Evolutionary conservation across 2,888 invertebrate genomes (phyloP), one percentile per base, ranked within the genome.

Genomic region (Chrysolina americana): DNA sequence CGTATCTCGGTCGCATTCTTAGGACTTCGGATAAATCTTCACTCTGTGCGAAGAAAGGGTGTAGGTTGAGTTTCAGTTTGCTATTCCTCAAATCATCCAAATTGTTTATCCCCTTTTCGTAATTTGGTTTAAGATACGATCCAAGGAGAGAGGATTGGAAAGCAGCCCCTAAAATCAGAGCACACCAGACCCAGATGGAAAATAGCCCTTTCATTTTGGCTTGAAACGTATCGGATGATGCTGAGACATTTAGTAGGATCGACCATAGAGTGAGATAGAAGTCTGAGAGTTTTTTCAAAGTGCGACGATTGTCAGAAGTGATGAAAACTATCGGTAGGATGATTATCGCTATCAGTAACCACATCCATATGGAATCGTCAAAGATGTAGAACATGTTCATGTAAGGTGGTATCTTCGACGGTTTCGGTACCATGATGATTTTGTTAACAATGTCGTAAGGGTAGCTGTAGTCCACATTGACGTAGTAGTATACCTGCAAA

Each of bases 61-160:
- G 28, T 19, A 68, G 48, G 64, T 71, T 53, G 23, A 72, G 64
- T 21, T 72, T 72, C 19, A 75, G n/a, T n/a, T 64, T 17, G 23
- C 64, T 75, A 0, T 28, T 17, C n/a, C 66, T 72, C 23, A 75
- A 41, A 62, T 75, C 72, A 17, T 65, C 53, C 15, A 75, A 69
- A 17, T 68, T 70, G 63, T 62, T 63, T 19, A 75, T 65, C n/a
- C 53, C 47, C 41, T 19, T 47, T 44, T 28, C 36, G 28, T 68
- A 66, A 41, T 23, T 74, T 13, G 74, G 74, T 59, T 68, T 72
- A 23, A 72, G 66, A 28, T 63, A 66, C 10, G 72, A 68, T 13
- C 59, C 59, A 8, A 63, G 53, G 8, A 72, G 66, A 10, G 72
- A 66, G 9, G 72, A 63, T 41, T 72, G 72, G 41, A 72, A 72